Conservation (phyloP, 2,113 vertebrate species). For the Pachyramphus minor region DNA sequence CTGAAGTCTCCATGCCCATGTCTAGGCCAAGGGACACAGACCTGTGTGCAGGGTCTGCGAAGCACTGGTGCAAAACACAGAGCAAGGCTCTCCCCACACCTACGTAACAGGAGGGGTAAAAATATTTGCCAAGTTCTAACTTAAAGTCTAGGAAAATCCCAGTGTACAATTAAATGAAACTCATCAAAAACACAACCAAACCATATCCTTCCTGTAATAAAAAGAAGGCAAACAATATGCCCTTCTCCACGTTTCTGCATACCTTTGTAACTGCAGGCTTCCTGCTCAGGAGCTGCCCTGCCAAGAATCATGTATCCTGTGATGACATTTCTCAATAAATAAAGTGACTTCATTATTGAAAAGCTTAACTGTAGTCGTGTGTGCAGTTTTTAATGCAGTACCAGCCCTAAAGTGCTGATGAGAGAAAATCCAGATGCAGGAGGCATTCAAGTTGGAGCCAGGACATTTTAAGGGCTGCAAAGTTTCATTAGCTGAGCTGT, state of each 20-base stretch:
- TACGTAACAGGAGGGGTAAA: background rate
- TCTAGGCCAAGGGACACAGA: background rate
- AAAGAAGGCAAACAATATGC: slow-evolving; percentile 66
- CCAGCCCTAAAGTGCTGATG: slow-evolving; percentile 33
- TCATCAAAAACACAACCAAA: slow-evolving; percentile 59
- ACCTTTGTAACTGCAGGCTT: slow-evolving; percentile 69
- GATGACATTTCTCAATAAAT: slow-evolving; percentile 66
- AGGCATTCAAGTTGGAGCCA: slow-evolving; percentile 40
- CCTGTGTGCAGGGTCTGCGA: background rate
- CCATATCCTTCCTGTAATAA: slow-evolving; percentile 61
- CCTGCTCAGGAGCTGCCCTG: slow-evolving; percentile 60
- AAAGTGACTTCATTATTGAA: slow-evolving; percentile 63
- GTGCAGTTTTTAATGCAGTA: slow-evolving; percentile 52
- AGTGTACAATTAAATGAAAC: slow-evolving; percentile 46
- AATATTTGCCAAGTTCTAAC: background rate
- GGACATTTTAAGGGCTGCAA: slow-evolving; percentile 38
- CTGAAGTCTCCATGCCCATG: background rate
- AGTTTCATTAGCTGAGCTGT: slow-evolving; percentile 60
- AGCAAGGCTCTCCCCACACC: background rate
- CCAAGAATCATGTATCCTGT: slow-evolving; percentile 66
- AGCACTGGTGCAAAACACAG: background rate
- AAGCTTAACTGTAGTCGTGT: slow-evolving; percentile 48
- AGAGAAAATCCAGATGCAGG: slow-evolving; percentile 59
- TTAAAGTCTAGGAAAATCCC: slow-evolving; percentile 37
- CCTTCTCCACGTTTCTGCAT: slow-evolving; percentile 39